Conservation (phyloP, 2,113 vertebrate species). For the Syrrhaptes paradoxus region DNA sequence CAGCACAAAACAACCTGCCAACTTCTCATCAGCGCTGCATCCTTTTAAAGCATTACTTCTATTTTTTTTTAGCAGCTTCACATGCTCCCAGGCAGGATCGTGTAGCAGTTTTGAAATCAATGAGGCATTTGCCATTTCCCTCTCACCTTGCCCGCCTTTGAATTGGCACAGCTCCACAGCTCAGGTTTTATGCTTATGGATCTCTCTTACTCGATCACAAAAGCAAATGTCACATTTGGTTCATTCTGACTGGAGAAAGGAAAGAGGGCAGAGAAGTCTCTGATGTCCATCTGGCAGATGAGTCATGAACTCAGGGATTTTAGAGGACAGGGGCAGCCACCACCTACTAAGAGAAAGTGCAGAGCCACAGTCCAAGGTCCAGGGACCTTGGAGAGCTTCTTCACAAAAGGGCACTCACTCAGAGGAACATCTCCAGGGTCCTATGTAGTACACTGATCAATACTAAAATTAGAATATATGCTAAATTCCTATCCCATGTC, state of each 20-base stretch:
- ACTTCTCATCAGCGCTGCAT: background rate
- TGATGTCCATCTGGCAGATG: background rate
- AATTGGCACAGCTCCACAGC: background rate
- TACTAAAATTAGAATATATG: background rate
- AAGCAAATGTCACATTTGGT: background rate
- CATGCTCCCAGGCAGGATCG: background rate
- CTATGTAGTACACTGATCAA: background rate
- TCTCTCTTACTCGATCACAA: fast-evolving
- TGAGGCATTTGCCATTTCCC: slow-evolving; percentile 32
- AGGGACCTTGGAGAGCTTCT: background rate
- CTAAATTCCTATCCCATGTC: background rate
- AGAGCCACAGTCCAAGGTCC: background rate
- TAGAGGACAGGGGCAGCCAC: background rate
- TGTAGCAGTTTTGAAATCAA: slow-evolving; percentile 27
- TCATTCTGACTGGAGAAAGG: background rate
- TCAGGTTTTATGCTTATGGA: background rate
- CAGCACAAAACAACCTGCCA: slow-evolving; percentile 6
- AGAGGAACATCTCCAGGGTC: background rate
- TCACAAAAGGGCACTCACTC: background rate
- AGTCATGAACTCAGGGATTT: background rate
- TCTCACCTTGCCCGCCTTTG: slow-evolving; percentile 1
- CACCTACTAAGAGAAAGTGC: background rate
- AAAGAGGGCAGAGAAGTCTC: background rate
- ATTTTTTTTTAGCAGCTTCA: background rate
- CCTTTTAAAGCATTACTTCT: background rate